Base-by-base conservation (phyloP, 2,797 vertebrate species). In the Mormyrops boulengeri region DNA sequence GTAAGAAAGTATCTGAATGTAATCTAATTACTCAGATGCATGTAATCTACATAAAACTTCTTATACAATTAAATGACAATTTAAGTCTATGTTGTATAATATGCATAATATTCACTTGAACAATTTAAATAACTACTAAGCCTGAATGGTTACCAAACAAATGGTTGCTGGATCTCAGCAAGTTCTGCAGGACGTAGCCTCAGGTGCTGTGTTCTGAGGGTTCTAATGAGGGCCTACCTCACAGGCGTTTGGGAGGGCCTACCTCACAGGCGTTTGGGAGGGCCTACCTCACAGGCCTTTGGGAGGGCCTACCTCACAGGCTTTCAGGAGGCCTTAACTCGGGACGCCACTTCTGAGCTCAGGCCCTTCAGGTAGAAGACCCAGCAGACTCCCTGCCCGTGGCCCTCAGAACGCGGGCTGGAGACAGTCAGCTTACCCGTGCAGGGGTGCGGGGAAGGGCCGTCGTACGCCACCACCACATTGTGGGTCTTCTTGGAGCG, bases 341-440 rank as follows among this genome's bases (percentile, higher is more conserved):
- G 91, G 1, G 90, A 90, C 5, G 30, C 3, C 30, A 57, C 87
- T 26, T 95, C 95, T 0, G 92, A 92, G 7, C 90, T 91, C 88
- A 94, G 50, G 0, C 97, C 97, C 89, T 94, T 97, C 69, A 98
- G 94, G 90, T 97, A 98, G 92, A 94, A 98, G 38, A 97, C 92
- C 97, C 97, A 98, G 53, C 91, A 94, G 88, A 94, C 92, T 6
- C 91, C 90, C 0, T 91, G 91, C n/a, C 91, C 93, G 1, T 91
- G 89, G 49, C 94, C 95, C 8, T 95, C 92, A 0, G 93, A 90
- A 0, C 91, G 88, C 22, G 93, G 95, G 89, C 96, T 96, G 88
- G 95, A 94, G 88, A 97, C 92, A 22, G 94, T 96, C 91, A 98
- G 91, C 89, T 93, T 97, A 89, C 95, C 96, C 12, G 93, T 94